phyloP scores from a whole-genome alignment of 2,797 vertebrate species.

The Lycodopsis pacificus region DNA sequence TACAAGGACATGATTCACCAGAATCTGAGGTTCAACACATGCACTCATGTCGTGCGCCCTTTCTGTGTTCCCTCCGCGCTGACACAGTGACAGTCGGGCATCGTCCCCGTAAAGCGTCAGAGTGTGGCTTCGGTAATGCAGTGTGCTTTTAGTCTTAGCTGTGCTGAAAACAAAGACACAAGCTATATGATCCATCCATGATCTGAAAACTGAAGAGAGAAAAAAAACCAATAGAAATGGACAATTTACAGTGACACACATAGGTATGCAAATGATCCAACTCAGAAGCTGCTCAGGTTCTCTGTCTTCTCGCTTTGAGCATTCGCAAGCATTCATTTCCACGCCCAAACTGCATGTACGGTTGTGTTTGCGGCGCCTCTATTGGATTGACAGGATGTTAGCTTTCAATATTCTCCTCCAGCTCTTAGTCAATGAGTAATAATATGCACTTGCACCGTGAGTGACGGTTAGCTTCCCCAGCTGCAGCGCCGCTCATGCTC shows the following conservation, averaged over 20 bases:
- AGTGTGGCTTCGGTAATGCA: not conserved
- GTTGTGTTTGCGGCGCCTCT: slow-evolving; percentile 45
- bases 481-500: slow-evolving; percentile 29
- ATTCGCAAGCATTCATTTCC: slow-evolving; percentile 16
- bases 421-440: slow-evolving; percentile 33
- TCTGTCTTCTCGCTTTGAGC: slow-evolving; percentile 18
- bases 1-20: not conserved
- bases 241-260: not conserved
- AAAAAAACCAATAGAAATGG: not conserved
- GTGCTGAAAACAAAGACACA: not conserved
- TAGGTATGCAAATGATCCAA: not conserved
- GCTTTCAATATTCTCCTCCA: slow-evolving; percentile 51
- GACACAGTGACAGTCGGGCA: not conserved
- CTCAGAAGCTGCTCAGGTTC: not conserved
- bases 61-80: not conserved
- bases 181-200: not conserved
- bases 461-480: slow-evolving; percentile 48
- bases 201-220: not conserved
- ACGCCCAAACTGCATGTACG: not conserved
- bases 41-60: not conserved
- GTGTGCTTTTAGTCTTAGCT: not conserved
- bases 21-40: not conserved
- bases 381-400: slow-evolving; percentile 42
- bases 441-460: slow-evolving; percentile 41
- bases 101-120: not conserved